Conservation (phyloP, 2,113 vertebrate species). For the Capra hircus region DNA sequence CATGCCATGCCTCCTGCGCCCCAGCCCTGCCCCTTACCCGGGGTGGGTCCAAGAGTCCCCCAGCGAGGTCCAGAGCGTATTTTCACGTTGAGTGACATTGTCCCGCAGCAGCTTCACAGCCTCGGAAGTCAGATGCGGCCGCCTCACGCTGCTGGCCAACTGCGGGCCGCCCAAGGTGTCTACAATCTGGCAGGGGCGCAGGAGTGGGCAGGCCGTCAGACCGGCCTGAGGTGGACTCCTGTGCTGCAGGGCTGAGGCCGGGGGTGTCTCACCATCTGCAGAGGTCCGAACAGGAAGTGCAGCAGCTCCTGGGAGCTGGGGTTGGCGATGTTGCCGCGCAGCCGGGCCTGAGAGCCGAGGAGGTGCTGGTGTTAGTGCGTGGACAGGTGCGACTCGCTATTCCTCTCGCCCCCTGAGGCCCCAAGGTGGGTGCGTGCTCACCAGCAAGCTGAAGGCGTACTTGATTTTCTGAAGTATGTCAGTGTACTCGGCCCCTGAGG, state of each 20-base stretch:
- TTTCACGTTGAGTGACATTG: constrained; percentile 81
- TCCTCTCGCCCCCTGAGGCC: neutral
- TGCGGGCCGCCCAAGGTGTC: constrained; percentile 84
- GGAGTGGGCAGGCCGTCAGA: neutral
- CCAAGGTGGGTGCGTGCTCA: constrained; percentile 62
- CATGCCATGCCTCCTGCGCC: neutral
- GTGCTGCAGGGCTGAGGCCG: neutral
- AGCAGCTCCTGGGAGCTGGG: constrained; percentile 88
- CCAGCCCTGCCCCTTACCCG: constrained; percentile 69
- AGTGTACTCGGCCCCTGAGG: constrained; percentile 84
- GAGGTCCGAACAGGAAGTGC: constrained; percentile 88
- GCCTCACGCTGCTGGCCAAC: constrained; percentile 80
- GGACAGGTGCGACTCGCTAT: fast-evolving
- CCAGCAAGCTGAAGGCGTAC: constrained; percentile 91
- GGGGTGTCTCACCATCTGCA: constrained; percentile 85
- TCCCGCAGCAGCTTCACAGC: constrained; percentile 83
- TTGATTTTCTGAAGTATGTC: constrained; percentile 91
- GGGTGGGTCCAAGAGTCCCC: constrained; percentile 87
- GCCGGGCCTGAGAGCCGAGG: constrained; percentile 78
- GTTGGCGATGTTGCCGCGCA: constrained; percentile 85
- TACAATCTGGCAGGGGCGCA: constrained; percentile 81
- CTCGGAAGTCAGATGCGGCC: constrained; percentile 84
- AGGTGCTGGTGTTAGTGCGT: fast-evolving
- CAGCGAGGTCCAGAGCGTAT: constrained; percentile 84
- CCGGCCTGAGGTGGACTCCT: neutral